Percentiles rank a stretch among this genome's conserved stretches.
phyloP scores from a whole-genome alignment of 2,888 invertebrate genomes.

The Gymnosoma rotundatum region DNA sequence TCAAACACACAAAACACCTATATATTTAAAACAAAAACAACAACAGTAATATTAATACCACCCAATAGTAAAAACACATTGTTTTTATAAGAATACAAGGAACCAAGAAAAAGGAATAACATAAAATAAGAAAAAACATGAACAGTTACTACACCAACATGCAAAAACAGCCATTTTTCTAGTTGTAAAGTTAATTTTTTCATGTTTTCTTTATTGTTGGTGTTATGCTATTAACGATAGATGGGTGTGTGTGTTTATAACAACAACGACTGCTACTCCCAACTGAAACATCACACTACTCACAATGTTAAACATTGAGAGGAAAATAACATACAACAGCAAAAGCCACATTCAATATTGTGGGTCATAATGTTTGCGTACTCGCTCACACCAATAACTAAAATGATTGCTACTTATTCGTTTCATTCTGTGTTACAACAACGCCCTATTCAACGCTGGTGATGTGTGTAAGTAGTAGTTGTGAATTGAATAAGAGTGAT shows the following conservation, averaged over 20 bases:
- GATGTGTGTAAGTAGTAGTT: constrained; percentile 39
- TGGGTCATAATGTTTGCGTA: constrained; percentile 44
- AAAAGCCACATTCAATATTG: constrained; percentile 44
- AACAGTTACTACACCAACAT: constrained; percentile 75
- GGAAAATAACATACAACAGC: constrained; percentile 18
- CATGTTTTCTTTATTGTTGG: constrained; percentile 76
- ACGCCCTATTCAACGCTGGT: constrained; percentile 61
- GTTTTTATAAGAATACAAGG: constrained; percentile 42
- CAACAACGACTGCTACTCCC: constrained; percentile 32
- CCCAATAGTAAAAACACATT: constrained; percentile 53
- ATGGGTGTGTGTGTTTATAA: constrained; percentile 14
- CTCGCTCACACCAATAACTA: constrained; percentile 36
- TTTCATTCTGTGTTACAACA: constrained; percentile 59
- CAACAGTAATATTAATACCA: constrained; percentile 69
- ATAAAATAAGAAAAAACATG: constrained; percentile 51
- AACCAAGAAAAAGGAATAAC: constrained; percentile 52
- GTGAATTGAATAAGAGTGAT: constrained; percentile 2
- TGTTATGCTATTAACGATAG: constrained; percentile 27
- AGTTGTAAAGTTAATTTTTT: constrained; percentile 82
- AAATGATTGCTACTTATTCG: constrained; percentile 34
- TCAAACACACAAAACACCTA: background rate
- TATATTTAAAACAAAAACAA: constrained; percentile 16
- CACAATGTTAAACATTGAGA: constrained; percentile 27
- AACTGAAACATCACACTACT: constrained; percentile 52
- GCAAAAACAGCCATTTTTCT: constrained; percentile 82